Evolutionary conservation across 2,797 vertebrate genomes (phyloP).

Genomic region (Loris lydekkerianus): DNA sequence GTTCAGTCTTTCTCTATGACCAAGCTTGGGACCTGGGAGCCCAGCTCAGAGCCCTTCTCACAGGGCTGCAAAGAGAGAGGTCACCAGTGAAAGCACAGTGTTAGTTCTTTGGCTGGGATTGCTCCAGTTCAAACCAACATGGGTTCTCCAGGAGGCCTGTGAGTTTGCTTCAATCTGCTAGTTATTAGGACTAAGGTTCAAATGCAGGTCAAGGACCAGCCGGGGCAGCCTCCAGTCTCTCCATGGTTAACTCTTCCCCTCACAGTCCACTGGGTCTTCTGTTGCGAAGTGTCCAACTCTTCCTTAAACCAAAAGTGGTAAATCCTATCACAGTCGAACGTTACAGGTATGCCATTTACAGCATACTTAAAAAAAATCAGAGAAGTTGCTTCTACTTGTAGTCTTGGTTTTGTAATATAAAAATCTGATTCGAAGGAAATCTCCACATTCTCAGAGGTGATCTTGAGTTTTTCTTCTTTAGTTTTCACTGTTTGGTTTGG

Average conservation of each 20-base stretch:
- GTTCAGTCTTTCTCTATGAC: background rate
- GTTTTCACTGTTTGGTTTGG: constrained; percentile 78
- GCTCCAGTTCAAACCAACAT: constrained; percentile 27
- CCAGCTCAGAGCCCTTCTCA: background rate
- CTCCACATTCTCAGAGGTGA: constrained; percentile 62
- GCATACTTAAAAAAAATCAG: background rate
- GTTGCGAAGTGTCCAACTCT: constrained; percentile 32
- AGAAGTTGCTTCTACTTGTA: background rate
- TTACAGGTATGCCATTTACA: constrained; percentile 34
- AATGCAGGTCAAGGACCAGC: constrained; percentile 59
- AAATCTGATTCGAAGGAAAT: constrained; percentile 69
- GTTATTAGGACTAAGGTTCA: constrained; percentile 80
- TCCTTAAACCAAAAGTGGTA: background rate
- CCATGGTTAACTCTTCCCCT: background rate
- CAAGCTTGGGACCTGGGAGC: background rate
- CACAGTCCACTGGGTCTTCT: background rate
- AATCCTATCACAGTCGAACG: constrained; percentile 23
- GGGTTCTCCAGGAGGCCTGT: constrained; percentile 58
- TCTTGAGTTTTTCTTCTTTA: constrained; percentile 70
- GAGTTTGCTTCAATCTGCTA: constrained; percentile 73
- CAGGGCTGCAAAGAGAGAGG: background rate
- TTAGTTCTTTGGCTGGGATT: background rate
- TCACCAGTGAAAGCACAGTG: background rate
- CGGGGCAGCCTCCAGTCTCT: constrained; percentile 60
- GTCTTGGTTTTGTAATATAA: constrained; percentile 67